Evolutionary conservation across 2,888 invertebrate genomes (phyloP).

Genomic region (Athalia cordata): DNA sequence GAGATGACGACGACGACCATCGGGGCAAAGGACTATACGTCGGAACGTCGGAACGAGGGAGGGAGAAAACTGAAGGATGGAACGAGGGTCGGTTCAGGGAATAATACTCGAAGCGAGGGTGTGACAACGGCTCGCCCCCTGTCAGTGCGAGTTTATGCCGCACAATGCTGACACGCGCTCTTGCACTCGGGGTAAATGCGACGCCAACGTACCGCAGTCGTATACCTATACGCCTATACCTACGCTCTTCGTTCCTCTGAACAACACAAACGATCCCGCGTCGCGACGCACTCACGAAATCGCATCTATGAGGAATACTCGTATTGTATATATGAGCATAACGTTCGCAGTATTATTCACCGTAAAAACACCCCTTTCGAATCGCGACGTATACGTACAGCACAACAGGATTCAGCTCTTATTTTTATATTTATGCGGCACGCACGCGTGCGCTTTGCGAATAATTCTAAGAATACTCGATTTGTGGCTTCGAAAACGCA

Average conservation of each 20-base stretch:
- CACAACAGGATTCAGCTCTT: no score
- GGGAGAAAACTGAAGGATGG: not conserved
- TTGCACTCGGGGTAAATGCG: slow-evolving; percentile 40
- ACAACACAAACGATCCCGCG: not conserved
- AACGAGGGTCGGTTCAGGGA: slow-evolving; percentile 28
- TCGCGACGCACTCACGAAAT: slow-evolving; percentile 22
- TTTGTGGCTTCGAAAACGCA: no score
- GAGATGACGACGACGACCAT: slow-evolving; percentile 17
- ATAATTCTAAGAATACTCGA: no score
- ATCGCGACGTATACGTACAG: no score
- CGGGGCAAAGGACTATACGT: slow-evolving; percentile 12
- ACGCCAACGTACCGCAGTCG: slow-evolving; percentile 14
- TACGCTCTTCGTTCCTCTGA: not conserved
- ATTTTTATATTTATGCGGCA: no score
- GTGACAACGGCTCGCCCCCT: slow-evolving; percentile 58
- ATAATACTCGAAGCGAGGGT: slow-evolving; percentile 48
- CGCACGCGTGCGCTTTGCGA: no score
- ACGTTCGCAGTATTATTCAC: no score
- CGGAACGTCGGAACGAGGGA: not conserved
- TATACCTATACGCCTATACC: not conserved
- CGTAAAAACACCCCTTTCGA: no score
- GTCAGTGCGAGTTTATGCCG: slow-evolving; percentile 60
- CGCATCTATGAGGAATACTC: not conserved
- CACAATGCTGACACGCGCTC: slow-evolving; percentile 58
- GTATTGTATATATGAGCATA: no score